These are phyloP conservation scores for Sciaenops ocellatus DNA, from an alignment of 2,797 vertebrate species.

Conservation along the genomic window DNA sequence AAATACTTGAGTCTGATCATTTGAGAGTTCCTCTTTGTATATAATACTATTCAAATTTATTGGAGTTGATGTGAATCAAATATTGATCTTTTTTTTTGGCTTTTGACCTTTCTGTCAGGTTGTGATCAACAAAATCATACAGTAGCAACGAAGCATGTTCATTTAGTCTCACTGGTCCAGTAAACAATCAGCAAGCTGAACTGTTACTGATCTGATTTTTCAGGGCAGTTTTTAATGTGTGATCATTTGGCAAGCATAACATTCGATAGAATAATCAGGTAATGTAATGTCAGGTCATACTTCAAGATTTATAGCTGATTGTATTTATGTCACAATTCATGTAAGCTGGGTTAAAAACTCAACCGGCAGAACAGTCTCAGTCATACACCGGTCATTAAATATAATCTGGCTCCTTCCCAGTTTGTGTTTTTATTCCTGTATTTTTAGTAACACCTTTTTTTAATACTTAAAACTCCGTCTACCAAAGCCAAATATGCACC, in stretches of 20 bases:
- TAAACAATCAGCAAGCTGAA: not conserved
- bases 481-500: constrained; percentile 27
- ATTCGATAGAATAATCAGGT: constrained; percentile 1
- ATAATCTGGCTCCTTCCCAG: constrained; percentile 4
- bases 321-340: not conserved
- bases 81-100: too few relatives aligned
- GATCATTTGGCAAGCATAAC: not conserved
- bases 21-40: not conserved
- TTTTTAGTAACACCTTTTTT: constrained; percentile 9
- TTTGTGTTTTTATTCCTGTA: constrained; percentile 25
- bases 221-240: constrained; percentile 1
- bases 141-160: constrained; percentile 4
- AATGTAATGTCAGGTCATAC: not conserved
- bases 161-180: constrained; percentile 4
- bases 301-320: not conserved
- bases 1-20: constrained; percentile 32
- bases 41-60: not conserved
- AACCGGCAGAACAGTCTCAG: not conserved
- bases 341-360: not conserved
- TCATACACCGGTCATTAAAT: constrained; percentile 21
- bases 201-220: constrained; percentile 8
- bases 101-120: constrained; percentile 2
- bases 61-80: not conserved
- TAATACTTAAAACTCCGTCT: constrained; percentile 12
- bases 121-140: not conserved